Evolutionary conservation across 2,888 invertebrate genomes (phyloP).

Genomic region (Agonopterix heracliana): DNA sequence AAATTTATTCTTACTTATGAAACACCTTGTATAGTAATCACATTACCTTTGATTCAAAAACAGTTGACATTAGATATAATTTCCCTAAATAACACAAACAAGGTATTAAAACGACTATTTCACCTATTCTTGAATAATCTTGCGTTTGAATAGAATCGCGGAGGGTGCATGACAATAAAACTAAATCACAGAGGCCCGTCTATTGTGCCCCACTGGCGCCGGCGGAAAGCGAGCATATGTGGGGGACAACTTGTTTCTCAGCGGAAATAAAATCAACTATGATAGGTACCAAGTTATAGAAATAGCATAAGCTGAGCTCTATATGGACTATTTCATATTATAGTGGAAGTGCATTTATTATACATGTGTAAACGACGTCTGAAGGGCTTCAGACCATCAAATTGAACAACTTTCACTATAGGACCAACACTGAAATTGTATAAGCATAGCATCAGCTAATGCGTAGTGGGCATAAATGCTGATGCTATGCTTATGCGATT

Average conservation of each 20-base stretch:
- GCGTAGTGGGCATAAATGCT: too few relatives aligned
- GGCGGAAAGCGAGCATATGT: constrained; percentile 69
- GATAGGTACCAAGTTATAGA: constrained; percentile 26
- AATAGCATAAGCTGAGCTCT: constrained; percentile 9
- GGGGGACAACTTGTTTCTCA: constrained; percentile 59
- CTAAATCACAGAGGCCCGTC: constrained; percentile 67
- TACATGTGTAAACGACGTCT: too few relatives aligned
- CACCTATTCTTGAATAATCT: constrained; percentile 49
- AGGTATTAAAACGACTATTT: constrained; percentile 28
- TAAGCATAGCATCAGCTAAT: too few relatives aligned
- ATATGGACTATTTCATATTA: constrained; percentile 15
- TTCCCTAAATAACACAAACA: constrained; percentile 3
- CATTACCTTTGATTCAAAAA: too few relatives aligned
- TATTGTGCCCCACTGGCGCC: constrained; percentile 69
- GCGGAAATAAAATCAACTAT: constrained; percentile 65
- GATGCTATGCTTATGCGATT: too few relatives aligned
- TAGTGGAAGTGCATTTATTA: constrained; percentile 15
- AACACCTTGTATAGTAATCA: too few relatives aligned
- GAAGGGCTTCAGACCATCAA: too few relatives aligned
- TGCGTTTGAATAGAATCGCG: constrained; percentile 25
- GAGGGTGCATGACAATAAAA: constrained; percentile 74
- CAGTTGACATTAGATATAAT: background rate
- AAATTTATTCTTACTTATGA: too few relatives aligned
- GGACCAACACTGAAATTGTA: too few relatives aligned
- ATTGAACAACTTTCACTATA: too few relatives aligned